A percentile compares a stretch with the other conserved stretches of the same genome.
Evolutionary conservation across 1,140 invertebrate species (phyloP).

Genomic region (Mycetomoellerius zeteki): DNA sequence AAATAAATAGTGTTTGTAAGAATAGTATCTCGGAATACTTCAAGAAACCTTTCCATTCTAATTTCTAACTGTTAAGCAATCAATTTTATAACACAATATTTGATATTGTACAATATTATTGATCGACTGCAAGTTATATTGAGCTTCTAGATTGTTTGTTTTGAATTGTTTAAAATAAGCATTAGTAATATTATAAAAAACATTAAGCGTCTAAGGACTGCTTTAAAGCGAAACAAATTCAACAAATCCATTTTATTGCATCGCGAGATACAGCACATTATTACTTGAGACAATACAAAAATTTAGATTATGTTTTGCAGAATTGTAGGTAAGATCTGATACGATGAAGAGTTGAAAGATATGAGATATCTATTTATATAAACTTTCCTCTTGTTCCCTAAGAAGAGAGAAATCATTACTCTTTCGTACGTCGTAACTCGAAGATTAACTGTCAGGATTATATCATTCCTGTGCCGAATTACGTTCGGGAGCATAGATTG

Average conservation of each 20-base stretch:
- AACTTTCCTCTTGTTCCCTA: not conserved
- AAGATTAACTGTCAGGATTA: constrained; percentile 3
- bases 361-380: not conserved
- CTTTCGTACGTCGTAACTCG: not conserved
- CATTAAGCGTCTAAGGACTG: too few relatives aligned
- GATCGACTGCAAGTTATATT: too few relatives aligned
- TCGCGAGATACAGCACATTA: not conserved
- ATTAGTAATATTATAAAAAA: too few relatives aligned
- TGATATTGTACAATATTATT: too few relatives aligned
- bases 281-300: not conserved
- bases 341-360: not conserved
- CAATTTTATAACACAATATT: too few relatives aligned
- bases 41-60: not conserved
- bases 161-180: too few relatives aligned
- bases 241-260: not conserved
- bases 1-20: not conserved
- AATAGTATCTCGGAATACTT: not conserved
- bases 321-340: not conserved
- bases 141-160: too few relatives aligned
- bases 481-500: not conserved
- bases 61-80: not conserved
- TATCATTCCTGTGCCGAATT: not conserved
- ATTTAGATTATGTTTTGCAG: not conserved
- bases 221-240: not conserved
- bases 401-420: not conserved